Conservation (phyloP, 2,888 invertebrate species). For the Oscheius sp. region DNA sequence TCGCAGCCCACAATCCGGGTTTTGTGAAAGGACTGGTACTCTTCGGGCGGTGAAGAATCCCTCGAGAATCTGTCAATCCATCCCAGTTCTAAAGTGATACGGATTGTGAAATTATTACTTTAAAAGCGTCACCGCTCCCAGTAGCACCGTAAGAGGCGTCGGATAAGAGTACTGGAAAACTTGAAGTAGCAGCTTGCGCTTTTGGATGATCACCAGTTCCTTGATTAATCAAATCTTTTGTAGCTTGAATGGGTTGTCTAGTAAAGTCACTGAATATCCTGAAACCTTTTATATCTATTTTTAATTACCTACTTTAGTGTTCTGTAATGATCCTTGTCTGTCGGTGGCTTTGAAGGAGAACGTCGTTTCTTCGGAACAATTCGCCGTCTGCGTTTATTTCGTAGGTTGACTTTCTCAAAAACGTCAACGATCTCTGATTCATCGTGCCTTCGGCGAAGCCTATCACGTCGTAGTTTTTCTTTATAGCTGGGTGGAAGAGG, state of each 20-base stretch:
- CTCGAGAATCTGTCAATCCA: slow-evolving; percentile 48
- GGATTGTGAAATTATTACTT: neutral
- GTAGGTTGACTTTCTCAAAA: neutral
- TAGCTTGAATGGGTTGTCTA: neutral
- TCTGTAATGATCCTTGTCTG: slow-evolving; percentile 13
- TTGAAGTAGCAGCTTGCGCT: neutral
- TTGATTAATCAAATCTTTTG: slow-evolving; percentile 6
- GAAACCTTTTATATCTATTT: no score
- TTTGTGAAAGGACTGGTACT: slow-evolving; percentile 57
- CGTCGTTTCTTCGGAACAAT: no score
- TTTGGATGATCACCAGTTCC: no score
- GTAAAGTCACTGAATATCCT: slow-evolving; percentile 14
- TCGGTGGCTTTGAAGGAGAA: no score
- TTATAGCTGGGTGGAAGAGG: slow-evolving; percentile 1
- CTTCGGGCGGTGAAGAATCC: slow-evolving; percentile 48
- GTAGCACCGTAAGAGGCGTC: slow-evolving; percentile 42
- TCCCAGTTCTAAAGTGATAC: slow-evolving; percentile 25
- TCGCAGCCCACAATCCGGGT: slow-evolving; percentile 62
- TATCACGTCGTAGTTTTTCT: neutral
- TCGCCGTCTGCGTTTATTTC: slow-evolving; percentile 2
- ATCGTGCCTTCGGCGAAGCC: no score
- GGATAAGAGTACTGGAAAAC: slow-evolving; percentile 50
- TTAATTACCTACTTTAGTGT: slow-evolving; percentile 11
- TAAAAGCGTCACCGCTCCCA: slow-evolving; percentile 25
- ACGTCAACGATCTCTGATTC: slow-evolving; percentile 8